phyloP scores from a whole-genome alignment of 2,113 vertebrate species.

The Caretta caretta region DNA sequence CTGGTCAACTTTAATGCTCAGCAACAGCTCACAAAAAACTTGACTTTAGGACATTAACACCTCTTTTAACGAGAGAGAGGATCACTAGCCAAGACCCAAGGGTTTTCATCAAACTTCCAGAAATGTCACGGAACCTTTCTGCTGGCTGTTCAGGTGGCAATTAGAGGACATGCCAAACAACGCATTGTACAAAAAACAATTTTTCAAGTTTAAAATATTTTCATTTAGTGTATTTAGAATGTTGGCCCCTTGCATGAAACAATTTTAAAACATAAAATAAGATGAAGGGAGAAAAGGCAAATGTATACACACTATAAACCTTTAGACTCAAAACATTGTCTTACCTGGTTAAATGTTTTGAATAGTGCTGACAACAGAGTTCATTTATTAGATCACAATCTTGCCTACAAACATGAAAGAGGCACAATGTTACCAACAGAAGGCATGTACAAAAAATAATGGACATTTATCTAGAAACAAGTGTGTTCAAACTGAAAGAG shows the following conservation, averaged over 20 bases:
- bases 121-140: background rate
- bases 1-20: background rate
- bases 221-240: background rate
- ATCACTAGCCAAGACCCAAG: background rate
- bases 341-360: slow-evolving; percentile 78
- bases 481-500: background rate
- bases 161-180: background rate
- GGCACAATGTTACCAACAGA: background rate
- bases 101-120: background rate
- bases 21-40: background rate
- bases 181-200: background rate
- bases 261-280: background rate
- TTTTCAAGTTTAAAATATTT: background rate
- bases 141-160: background rate
- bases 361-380: slow-evolving; percentile 85
- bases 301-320: background rate
- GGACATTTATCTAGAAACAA: background rate
- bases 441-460: background rate
- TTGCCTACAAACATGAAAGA: slow-evolving; percentile 61
- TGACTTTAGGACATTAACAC: background rate
- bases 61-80: background rate
- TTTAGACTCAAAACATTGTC: background rate
- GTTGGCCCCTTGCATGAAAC: background rate
- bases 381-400: slow-evolving; percentile 87
- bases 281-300: background rate